Base-by-base conservation (phyloP, 2,113 vertebrate genomes). In the Hyaena hyaena region DNA sequence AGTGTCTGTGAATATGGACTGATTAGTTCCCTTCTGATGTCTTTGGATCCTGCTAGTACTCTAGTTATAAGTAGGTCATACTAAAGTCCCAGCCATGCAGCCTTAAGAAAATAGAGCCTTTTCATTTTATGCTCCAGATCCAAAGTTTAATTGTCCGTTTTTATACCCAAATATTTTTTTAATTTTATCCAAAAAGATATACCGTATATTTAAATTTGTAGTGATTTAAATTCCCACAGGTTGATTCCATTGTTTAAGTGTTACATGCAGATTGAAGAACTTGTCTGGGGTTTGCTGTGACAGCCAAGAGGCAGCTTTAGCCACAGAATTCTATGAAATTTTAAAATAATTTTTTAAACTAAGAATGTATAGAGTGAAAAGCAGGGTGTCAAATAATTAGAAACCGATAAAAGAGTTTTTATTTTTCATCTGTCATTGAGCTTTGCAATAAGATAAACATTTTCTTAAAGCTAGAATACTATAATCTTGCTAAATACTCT, bases 111-210 rank as follows among this genome's bases (percentile, higher is more conserved):
- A 74, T 88, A 63, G 1, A 53, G 4, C 43, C 58, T 81, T 97
- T 95, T 95, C 33, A 68, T 77, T 92, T 66, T 90, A 88, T 69
- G 50, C 50, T 93, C 16, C 39, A 28, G 55, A 95, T 14, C n/a
- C 96, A 66, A 86, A 92, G 63, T 91, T 96, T 89, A 65, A 58
- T 92, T 87, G 89, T 94, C 31, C 84, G n/a, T 91, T 95, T 86
- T 84, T 48, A 63, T 74, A 65, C 15, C 9, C 58, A 95, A 71
- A 81, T 39, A 50, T 43, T 66, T 55, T 43, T 61, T 33, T 50
- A 61, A 81, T 43, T 33, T 93, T 83, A 74, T 93, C 50, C 9
- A 69, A 69, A 88, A 90, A 76, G 12, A 86, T 65, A 53, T 15
- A 68, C 21, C 77, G 17, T 88, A 33, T 82, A 68, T 53, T 82